Base-by-base conservation (phyloP, 1,140 invertebrate species). In the Brachionus angularis region DNA sequence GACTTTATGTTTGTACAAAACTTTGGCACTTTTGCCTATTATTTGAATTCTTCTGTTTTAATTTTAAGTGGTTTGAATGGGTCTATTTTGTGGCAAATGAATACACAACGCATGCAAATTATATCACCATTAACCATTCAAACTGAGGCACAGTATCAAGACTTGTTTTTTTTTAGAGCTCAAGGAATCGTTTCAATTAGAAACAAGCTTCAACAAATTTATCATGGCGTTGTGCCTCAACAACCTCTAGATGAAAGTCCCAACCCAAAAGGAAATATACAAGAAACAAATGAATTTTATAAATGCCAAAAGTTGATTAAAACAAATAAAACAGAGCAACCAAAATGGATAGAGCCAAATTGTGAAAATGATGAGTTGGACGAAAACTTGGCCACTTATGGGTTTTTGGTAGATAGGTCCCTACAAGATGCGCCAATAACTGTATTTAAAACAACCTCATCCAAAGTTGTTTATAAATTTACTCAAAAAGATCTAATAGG, bases 1-100 rank as follows among this genome's bases (percentile, higher is more conserved):
- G 79, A 80, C 67, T 78, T 79, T 47, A 79, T 80, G 76, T 52
- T 78, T 1, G 74, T 76, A 25, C 75, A 74, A 73, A 75, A 75
- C 70, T 25, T 39, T 10, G 79, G 79, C 27, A 58, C 33, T 5
- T 42, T 42, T 42, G 55, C 42, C 16, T 27, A 25, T 25, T 61
- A 61, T 44, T 21, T 42, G 25, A 42, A 61, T 44, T 42, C 34
- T 25, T 14, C 16, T 27, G 34, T 61, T 14, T 14, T 61, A 8
- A 27, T 61, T 5, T 42, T 61, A 14, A 42, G 36, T 44, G 55
- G 55, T n/a, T 23, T 29, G 5, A 8, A 39, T 7, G 55, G 55
- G 10, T 39, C 34, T 5, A 61, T 25, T n/a, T 42, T 61, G 4
- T 61, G 55, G 55, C 12, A 44, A 44, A 61, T 42, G 34, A 61